Base-by-base conservation (phyloP, 2,797 vertebrate genomes). In the Myotis findleyi region DNA sequence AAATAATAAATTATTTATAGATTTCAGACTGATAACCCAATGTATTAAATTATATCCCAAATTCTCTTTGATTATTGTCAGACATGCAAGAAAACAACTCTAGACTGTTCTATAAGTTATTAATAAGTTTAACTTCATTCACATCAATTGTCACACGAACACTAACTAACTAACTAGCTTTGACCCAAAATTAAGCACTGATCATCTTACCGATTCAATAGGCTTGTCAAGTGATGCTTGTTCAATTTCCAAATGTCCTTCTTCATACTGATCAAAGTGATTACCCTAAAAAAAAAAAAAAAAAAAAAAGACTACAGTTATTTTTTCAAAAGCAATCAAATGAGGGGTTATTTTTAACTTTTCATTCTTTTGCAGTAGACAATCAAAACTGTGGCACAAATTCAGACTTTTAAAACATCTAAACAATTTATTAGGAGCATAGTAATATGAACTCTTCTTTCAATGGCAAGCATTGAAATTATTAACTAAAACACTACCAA, bases 251-350 rank as follows among this genome's bases (percentile, higher is more conserved):
- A 99, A 98, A 97, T 99, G 99, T 98, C 99, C 99, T 97, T 99
- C 99, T 98, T 99, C 99, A 98, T 99, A 99, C 17, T 99, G 99
- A 99, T 99, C 99, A 99, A 99, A 99, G 98, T 99, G 99, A 99
- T 99, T 99, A 97, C 99, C 99, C 99, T 99, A 98, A 51, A 97
- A 97, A 89, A 97, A 81, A 92, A 98, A 51, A 97, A 97, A 89
- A 97, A 81, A 97, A 90, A 97, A 81, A 93, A 94, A 94, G 33
- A 96, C 59, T 71, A 93, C 5, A 77, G 91, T 89, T 90, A 95
- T 90, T 97, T 97, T 93, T 95, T 81, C 49, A 87, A 96, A 94
- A 97, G 64, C 18, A 96, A 81, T 33, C 41, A 88, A 96, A 91
- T 0, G 44, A 91, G 55, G 7, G 2, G 12, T 72, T 84, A 77